phyloP scores from a whole-genome alignment of 2,888 invertebrate species.

The Lasioglossum calceatum region DNA sequence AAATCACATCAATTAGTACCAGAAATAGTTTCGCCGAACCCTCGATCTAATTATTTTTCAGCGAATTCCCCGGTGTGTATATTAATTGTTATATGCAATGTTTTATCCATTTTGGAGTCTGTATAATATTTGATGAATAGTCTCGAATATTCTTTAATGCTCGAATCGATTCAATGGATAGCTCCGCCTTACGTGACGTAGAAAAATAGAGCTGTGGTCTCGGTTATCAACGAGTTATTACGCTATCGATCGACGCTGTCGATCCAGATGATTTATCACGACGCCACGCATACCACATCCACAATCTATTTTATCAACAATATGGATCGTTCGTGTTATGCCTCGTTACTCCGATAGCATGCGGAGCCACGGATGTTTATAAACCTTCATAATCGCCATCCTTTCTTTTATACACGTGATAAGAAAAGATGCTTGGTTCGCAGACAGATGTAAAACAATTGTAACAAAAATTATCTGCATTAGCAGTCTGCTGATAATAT shows the following conservation, averaged over 20 bases:
- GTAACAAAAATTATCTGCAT: not conserved
- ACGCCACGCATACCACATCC: slow-evolving; percentile 10
- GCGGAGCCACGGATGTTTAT: not conserved
- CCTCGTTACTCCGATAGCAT: not conserved
- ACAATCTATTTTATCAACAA: slow-evolving; percentile 25
- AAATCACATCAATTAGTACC: not conserved
- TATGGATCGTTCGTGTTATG: not conserved
- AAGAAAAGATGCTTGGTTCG: not conserved
- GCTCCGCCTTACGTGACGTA: not conserved
- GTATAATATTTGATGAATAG: not conserved
- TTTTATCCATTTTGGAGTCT: not conserved
- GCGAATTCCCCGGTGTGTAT: not conserved
- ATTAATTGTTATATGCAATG: not conserved
- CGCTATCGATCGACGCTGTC: slow-evolving; percentile 13
- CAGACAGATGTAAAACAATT: not conserved
- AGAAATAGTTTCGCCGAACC: not conserved
- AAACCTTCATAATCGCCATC: not conserved
- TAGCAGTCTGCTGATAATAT: not conserved
- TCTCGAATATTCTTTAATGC: not conserved
- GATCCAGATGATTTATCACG: slow-evolving; percentile 16
- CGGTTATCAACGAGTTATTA: slow-evolving; percentile 16
- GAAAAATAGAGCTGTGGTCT: slow-evolving; percentile 2
- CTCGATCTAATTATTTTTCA: not conserved
- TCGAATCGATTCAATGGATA: not conserved
- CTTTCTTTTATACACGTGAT: not conserved